These are phyloP conservation scores for Lamprologus tigripictilis DNA, from an alignment of 2,113 vertebrate genomes.

Conservation along the genomic window DNA sequence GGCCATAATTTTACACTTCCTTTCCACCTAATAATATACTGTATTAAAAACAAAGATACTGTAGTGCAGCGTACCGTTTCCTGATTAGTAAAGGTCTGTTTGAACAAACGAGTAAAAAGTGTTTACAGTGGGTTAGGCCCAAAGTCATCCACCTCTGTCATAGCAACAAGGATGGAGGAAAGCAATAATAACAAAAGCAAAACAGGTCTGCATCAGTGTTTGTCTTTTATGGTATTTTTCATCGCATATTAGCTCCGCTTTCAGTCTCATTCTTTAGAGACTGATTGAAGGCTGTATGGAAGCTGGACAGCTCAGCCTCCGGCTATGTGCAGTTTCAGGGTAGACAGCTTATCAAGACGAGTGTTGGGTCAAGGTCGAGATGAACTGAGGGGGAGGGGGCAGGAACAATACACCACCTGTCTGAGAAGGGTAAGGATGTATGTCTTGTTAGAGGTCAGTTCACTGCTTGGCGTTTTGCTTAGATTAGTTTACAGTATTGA, in stretches of 20 bases:
- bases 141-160: neutral
- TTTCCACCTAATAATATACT: neutral
- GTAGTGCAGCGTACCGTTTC: neutral
- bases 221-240: neutral
- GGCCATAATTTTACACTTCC: neutral
- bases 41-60: neutral
- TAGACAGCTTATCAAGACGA: conserved; percentile 30
- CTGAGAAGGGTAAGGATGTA: neutral
- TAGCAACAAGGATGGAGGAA: neutral
- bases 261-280: neutral
- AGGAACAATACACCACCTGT: neutral
- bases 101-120: neutral
- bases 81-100: neutral
- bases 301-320: neutral
- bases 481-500: neutral
- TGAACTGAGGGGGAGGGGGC: neutral
- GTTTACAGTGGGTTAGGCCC: neutral
- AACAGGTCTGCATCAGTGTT: neutral
- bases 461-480: neutral
- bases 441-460: neutral
- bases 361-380: neutral
- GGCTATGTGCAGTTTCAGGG: neutral
- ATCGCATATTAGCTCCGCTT: neutral
- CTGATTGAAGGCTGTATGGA: neutral
- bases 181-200: neutral